These are phyloP conservation scores for Pristionchus pacificus DNA, from an alignment of 1,140 invertebrate species.

Conservation along the genomic window DNA sequence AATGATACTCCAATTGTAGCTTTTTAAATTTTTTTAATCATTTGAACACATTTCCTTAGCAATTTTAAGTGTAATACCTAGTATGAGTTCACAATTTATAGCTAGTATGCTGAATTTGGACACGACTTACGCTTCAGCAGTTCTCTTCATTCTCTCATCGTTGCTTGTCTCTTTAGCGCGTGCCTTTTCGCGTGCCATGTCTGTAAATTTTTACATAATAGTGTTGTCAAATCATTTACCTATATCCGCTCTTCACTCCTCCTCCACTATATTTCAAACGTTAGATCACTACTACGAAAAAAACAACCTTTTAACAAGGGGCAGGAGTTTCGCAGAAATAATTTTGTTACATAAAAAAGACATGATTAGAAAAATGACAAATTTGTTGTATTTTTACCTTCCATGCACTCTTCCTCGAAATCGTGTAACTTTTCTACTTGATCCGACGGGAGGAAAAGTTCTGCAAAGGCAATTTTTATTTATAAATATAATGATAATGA, in stretches of 20 bases:
- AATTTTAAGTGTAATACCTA: slow-evolving; percentile 3
- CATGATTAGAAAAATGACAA: slow-evolving; percentile 40
- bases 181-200: slow-evolving; percentile 39
- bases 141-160: slow-evolving; percentile 46
- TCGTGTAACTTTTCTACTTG: slow-evolving; percentile 88
- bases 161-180: slow-evolving; percentile 38
- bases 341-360: slow-evolving; percentile 11
- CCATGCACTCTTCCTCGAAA: slow-evolving; percentile 93
- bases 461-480: slow-evolving; percentile 47
- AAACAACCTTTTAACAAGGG: too few relatives aligned
- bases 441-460: slow-evolving; percentile 83
- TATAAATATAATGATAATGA: neutral
- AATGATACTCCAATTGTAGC: too few relatives aligned
- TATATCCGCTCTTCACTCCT: too few relatives aligned
- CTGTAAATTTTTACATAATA: too few relatives aligned
- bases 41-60: neutral
- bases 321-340: too few relatives aligned
- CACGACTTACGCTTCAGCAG: slow-evolving; percentile 30
- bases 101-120: neutral
- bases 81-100: neutral
- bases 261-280: too few relatives aligned
- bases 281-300: too few relatives aligned
- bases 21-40: slow-evolving; percentile 7
- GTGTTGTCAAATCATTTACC: too few relatives aligned
- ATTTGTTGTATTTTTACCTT: slow-evolving; percentile 76